Base-by-base conservation (phyloP, 2,113 vertebrate genomes). In the Halichoerus grypus region DNA sequence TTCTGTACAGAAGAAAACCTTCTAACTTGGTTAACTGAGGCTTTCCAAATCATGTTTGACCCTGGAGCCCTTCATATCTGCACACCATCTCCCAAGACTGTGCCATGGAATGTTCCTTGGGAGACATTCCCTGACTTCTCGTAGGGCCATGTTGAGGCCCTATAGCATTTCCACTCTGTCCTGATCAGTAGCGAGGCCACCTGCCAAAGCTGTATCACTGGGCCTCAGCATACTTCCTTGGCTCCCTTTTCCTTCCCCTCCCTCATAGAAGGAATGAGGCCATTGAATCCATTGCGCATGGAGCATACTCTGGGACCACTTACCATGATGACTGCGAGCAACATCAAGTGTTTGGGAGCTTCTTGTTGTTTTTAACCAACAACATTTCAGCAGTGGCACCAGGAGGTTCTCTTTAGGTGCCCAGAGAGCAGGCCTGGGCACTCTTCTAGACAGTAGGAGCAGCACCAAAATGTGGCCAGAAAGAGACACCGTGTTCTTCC, bases 401-500 rank as follows among this genome's bases (percentile, higher is more conserved):
- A 49, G 65, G 39, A 85, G 31, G 13, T 39, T 93, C 18, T 72
- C 22, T 57, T 33, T 28, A 33, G 12, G 8, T 33, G 46, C 18
- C 31, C 21, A 49, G 82, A 33, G 8, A 83, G 26, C 36, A 77
- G 69, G 10, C 63, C 42, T 76, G 69, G 39, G 26, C 18, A 2
- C 24, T 85, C 39, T 77, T 51, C 69, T 76, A 42, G 42, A 7
- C 11, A 36, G 31, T 11, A 71, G 2, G 1, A 71, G 18, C 19
- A 55, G 9, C 22, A 0, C 11, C 10, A 1, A 33, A 6, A 12
- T n/a, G 28, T 14, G 11, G 51, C 65, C 19, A 11, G 26, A 82
- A 59, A 72, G 39, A 69, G 59, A 21, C 10, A 0, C 36, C 0
- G 0, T 13, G n/a, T 26, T 55, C 4, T 49, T 5, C 10, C 13